A percentile compares a stretch with the other conserved stretches of the same genome.
These are phyloP conservation scores for Hydractinia echinata DNA, from an alignment of 30 jellyfish, hydroid and myxozoan species.

Conservation along the genomic window DNA sequence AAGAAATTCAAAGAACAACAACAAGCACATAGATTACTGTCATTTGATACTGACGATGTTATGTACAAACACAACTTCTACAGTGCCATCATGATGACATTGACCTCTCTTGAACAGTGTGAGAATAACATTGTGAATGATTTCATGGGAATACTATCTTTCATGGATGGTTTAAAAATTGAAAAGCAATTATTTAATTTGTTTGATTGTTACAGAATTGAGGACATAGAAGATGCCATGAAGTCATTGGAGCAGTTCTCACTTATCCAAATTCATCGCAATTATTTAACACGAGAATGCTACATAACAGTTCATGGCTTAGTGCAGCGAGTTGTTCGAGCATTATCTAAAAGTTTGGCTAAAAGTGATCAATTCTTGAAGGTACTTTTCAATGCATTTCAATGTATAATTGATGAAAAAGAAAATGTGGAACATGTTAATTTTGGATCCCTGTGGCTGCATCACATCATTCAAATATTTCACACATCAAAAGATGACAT, in stretches of 20 bases:
- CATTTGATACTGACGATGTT: constrained; percentile 5
- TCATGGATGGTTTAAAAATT: neutral
- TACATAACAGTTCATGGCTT: neutral
- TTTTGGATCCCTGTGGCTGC: neutral
- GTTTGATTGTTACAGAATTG: neutral
- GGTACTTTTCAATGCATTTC: neutral
- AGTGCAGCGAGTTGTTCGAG: neutral
- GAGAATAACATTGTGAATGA: neutral
- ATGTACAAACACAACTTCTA: constrained; percentile 37
- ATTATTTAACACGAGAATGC: neutral
- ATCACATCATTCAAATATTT: neutral
- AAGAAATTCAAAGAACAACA: constrained; percentile 3
- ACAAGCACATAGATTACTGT: neutral
- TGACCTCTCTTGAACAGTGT: constrained; percentile 25
- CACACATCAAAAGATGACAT: neutral
- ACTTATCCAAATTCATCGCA: neutral
- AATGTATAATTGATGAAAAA: neutral
- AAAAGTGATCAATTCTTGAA: neutral
- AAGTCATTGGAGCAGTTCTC: constrained; percentile 3
- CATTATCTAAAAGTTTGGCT: neutral
- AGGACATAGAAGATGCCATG: neutral
- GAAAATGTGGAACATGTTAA: neutral
- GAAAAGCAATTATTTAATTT: neutral
- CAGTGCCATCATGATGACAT: constrained; percentile 43
- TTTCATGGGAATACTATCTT: neutral